Conservation (phyloP, 2,797 vertebrate species). For the Thaleichthys pacificus region DNA sequence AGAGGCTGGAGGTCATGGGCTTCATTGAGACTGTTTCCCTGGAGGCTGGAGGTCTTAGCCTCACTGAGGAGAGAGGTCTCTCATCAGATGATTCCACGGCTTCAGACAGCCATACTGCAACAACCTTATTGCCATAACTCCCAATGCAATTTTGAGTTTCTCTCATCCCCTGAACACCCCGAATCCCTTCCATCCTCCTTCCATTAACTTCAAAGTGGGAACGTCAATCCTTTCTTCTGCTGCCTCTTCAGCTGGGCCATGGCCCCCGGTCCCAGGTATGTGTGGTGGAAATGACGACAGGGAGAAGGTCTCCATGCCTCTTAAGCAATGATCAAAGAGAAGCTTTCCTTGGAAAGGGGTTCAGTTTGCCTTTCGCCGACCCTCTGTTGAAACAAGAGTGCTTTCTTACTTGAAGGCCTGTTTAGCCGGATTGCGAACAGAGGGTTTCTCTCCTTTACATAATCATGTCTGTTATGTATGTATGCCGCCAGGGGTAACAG, state of each 20-base stretch:
- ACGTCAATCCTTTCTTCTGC: constrained; percentile 41
- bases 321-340: constrained; percentile 68
- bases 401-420: constrained; percentile 50
- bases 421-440: too few relatives aligned
- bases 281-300: constrained; percentile 59
- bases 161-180: too few relatives aligned
- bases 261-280: constrained; percentile 58
- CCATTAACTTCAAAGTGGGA: constrained; percentile 68
- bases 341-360: constrained; percentile 50
- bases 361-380: constrained; percentile 46
- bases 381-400: constrained; percentile 48
- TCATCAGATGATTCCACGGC: too few relatives aligned
- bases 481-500: constrained; percentile 16
- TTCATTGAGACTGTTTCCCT: too few relatives aligned
- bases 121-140: too few relatives aligned
- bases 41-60: too few relatives aligned
- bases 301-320: constrained; percentile 50
- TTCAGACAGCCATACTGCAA: too few relatives aligned
- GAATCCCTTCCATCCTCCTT: constrained; percentile 43
- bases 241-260: constrained; percentile 39
- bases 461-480: constrained; percentile 52
- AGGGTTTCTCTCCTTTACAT: constrained; percentile 19
- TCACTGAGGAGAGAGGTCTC: too few relatives aligned
- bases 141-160: too few relatives aligned
- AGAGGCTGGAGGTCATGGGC: too few relatives aligned